Conservation (phyloP, 2,888 invertebrate species). For the Drosophila yooni region DNA sequence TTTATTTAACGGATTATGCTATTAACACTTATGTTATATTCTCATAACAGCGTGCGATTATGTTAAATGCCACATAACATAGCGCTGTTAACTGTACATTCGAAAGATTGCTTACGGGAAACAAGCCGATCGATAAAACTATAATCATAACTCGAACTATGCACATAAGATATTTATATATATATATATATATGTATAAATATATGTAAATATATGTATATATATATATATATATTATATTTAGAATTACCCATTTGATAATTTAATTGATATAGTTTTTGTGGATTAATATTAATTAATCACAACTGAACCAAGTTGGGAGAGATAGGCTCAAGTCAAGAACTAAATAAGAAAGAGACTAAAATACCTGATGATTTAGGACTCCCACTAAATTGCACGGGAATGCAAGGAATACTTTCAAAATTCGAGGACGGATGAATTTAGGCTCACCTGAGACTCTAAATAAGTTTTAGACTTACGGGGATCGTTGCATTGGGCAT, state of each 20-base stretch:
- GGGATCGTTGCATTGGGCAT: constrained; percentile 83
- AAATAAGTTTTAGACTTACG: constrained; percentile 66
- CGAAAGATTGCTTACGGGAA: not conserved
- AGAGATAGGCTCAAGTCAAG: not conserved
- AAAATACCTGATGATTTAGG: not conserved
- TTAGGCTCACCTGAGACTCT: not conserved
- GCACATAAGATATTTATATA: not conserved
- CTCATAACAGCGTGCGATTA: not conserved
- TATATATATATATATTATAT: not conserved
- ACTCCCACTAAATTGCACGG: too few species aligned
- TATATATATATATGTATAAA: not conserved
- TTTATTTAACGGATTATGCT: not conserved
- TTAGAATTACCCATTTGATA: not conserved
- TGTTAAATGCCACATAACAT: not conserved
- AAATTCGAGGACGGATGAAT: not conserved
- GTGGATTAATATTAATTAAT: not conserved
- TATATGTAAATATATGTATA: too few species aligned
- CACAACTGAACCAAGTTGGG: not conserved
- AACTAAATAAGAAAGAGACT: not conserved
- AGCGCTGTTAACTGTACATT: not conserved
- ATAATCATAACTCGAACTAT: not conserved
- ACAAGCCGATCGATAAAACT: not conserved
- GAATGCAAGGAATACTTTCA: not conserved
- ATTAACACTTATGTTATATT: not conserved
- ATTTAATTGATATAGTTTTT: not conserved